phyloP scores from a whole-genome alignment of 2,888 invertebrate genomes.

The Cynaeus angustus region DNA sequence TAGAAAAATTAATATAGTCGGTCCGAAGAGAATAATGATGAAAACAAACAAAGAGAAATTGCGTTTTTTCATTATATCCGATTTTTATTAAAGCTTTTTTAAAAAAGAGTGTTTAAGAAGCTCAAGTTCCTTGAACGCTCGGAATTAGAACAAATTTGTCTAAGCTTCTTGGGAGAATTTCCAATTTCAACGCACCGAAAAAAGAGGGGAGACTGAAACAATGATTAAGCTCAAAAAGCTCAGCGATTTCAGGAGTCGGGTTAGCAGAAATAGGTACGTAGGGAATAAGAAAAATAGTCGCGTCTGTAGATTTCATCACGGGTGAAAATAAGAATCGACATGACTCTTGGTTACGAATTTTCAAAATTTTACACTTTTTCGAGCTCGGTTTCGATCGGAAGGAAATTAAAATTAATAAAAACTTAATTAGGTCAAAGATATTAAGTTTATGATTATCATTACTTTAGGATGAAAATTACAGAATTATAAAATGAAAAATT shows the following conservation, averaged over 20 bases:
- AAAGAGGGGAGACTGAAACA: background rate
- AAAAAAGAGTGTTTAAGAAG: background rate
- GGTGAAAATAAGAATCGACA: too few species aligned
- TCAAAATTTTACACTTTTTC: too few species aligned
- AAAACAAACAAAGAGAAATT: background rate
- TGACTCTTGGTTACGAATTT: too few species aligned
- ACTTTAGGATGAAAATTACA: too few species aligned
- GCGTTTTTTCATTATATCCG: background rate
- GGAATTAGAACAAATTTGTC: conserved; percentile 2
- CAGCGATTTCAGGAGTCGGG: background rate
- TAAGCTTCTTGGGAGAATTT: conserved; percentile 2
- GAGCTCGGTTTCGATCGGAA: too few species aligned
- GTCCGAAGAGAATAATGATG: background rate
- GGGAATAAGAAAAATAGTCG: too few species aligned
- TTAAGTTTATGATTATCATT: too few species aligned
- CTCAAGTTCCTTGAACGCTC: background rate
- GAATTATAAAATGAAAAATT: too few species aligned
- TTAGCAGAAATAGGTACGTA: too few species aligned
- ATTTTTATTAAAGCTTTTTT: background rate
- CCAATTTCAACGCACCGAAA: background rate
- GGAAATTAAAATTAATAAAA: too few species aligned
- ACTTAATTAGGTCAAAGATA: too few species aligned
- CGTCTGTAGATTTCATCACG: too few species aligned
- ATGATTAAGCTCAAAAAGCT: background rate
- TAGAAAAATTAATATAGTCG: conserved; percentile 2